Evolutionary conservation across 1,140 invertebrate genomes (phyloP).

Genomic region (Drosophila repletoides): DNA sequence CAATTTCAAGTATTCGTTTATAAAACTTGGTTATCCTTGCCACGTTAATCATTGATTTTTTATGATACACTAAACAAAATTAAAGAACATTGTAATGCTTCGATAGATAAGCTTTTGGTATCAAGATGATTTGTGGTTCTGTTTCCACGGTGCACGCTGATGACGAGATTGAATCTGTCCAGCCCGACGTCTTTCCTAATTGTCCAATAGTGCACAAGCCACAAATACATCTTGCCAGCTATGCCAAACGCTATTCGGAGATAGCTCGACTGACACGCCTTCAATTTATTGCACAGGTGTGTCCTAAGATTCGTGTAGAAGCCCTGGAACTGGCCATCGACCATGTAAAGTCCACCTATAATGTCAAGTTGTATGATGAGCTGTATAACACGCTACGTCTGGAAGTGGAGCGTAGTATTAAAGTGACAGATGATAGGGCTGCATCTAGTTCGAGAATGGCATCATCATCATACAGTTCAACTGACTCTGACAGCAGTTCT

Average conservation of each 20-base stretch:
- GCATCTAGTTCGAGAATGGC: background rate
- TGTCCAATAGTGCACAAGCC: constrained; percentile 15
- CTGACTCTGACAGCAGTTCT: background rate
- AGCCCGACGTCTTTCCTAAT: background rate
- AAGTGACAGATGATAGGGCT: background rate
- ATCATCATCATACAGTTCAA: background rate
- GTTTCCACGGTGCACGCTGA: background rate
- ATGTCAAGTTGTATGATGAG: constrained; percentile 57
- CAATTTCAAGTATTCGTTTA: too few species aligned
- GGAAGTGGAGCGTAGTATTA: background rate
- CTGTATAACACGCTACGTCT: constrained; percentile 34
- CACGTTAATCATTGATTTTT: background rate
- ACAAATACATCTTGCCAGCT: constrained; percentile 34
- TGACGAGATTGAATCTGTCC: background rate
- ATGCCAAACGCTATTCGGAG: constrained; percentile 51
- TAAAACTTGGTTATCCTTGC: too few species aligned
- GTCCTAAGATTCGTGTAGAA: constrained; percentile 46
- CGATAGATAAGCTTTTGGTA: background rate
- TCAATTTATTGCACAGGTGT: constrained; percentile 58
- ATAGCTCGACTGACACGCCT: constrained; percentile 40
- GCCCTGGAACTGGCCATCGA: constrained; percentile 54
- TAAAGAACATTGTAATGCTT: background rate
- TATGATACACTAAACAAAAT: background rate
- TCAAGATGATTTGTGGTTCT: constrained; percentile 16
- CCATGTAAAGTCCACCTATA: constrained; percentile 59